These are phyloP conservation scores for Eremophila alpestris DNA, from an alignment of 2,797 vertebrate species.

Conservation along the genomic window DNA sequence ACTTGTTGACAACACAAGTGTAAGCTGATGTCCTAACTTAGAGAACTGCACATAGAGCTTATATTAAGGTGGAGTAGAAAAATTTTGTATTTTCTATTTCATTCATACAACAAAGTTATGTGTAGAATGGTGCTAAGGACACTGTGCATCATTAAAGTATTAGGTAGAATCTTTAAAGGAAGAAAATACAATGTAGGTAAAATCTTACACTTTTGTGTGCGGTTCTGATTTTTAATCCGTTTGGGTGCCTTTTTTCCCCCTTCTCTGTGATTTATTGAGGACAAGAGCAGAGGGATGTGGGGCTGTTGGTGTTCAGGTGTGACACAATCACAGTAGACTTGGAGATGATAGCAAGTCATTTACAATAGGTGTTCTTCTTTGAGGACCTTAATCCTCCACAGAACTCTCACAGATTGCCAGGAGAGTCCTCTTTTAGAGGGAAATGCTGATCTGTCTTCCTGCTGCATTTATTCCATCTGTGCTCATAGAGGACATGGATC, in stretches of 20 bases:
- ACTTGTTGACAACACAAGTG: neutral
- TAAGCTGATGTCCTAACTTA: neutral
- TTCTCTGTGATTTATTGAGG: neutral
- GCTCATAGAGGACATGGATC: neutral
- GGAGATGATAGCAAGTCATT: neutral
- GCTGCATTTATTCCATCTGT: neutral
- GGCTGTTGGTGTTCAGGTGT: neutral
- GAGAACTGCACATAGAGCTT: fast-evolving
- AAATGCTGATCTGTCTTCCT: neutral
- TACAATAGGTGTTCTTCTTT: neutral
- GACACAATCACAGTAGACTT: neutral
- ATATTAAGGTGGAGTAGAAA: neutral
- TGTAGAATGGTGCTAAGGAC: neutral
- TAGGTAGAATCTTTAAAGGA: neutral
- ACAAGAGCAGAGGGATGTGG: neutral
- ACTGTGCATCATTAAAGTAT: neutral
- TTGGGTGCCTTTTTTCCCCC: neutral
- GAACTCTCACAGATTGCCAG: neutral
- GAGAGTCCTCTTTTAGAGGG: neutral
- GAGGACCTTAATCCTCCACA: neutral
- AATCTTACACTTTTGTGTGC: neutral
- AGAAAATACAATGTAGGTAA: neutral
- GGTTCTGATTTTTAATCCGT: neutral
- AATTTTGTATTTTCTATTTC: neutral
- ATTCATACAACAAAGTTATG: neutral